phyloP scores from a whole-genome alignment of 2,888 invertebrate genomes.

The Abrostola tripartita region DNA sequence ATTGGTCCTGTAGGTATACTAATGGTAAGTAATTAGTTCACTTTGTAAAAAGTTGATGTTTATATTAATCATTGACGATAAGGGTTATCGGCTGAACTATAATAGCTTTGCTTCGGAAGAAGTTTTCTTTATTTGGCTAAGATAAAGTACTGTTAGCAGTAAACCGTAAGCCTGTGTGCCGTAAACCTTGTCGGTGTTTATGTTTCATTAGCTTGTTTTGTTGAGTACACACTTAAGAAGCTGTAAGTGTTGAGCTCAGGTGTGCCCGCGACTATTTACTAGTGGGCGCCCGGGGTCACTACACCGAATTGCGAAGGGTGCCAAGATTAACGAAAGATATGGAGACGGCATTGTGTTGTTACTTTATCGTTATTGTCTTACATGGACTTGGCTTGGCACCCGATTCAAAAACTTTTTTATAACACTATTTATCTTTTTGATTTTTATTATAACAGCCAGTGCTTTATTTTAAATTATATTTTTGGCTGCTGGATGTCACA shows the following conservation, averaged over 20 bases:
- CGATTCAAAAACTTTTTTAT: too few species aligned
- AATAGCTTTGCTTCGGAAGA: background rate
- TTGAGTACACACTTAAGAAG: constrained; percentile 57
- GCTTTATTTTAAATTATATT: too few species aligned
- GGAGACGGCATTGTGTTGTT: constrained; percentile 49
- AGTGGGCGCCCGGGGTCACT: constrained; percentile 76
- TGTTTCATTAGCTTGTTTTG: constrained; percentile 60
- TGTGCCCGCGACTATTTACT: constrained; percentile 75
- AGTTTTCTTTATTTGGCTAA: background rate
- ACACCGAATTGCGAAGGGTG: constrained; percentile 78
- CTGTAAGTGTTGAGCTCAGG: constrained; percentile 73
- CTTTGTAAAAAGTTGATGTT: too few species aligned
- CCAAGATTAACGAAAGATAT: constrained; percentile 55
- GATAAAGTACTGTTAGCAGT: background rate
- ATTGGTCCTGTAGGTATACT: too few species aligned
- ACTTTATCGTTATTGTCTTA: background rate
- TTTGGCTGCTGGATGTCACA: too few species aligned
- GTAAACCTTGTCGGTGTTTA: constrained; percentile 48
- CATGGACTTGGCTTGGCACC: background rate
- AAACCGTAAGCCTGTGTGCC: constrained; percentile 25
- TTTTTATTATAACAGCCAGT: too few species aligned
- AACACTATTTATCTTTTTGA: too few species aligned
- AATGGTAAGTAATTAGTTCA: too few species aligned
- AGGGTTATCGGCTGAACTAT: too few species aligned
- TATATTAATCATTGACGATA: too few species aligned